Conservation (phyloP, 2,113 vertebrate genomes). For the Natator depressus region DNA sequence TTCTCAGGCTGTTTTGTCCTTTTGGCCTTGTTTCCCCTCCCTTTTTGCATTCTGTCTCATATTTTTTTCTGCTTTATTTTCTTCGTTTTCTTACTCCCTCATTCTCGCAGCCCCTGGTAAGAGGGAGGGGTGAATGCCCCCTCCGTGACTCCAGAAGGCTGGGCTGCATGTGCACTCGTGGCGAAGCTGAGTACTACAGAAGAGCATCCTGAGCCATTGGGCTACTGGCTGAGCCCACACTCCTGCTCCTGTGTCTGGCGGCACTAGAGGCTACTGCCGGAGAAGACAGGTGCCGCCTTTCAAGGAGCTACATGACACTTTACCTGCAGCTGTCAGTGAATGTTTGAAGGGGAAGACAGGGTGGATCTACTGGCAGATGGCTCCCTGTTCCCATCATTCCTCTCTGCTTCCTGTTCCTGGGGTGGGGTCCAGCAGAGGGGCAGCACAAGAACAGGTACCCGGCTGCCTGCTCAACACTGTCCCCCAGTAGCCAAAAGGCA, state of each 20-base stretch:
- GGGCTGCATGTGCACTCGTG: neutral
- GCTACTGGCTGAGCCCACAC: neutral
- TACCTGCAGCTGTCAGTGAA: neutral
- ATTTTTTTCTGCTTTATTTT: no score
- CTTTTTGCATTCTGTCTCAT: no score
- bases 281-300: neutral
- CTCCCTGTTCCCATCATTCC: neutral
- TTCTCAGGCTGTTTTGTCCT: no score
- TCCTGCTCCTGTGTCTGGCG: slow-evolving; percentile 27
- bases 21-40: no score
- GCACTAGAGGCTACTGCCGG: neutral
- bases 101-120: no score
- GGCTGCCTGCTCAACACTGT: neutral
- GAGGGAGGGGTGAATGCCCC: neutral
- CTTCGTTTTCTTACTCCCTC: no score
- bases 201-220: neutral
- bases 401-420: neutral
- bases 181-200: neutral
- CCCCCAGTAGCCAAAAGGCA: neutral
- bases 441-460: neutral
- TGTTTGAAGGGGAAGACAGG: neutral
- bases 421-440: neutral
- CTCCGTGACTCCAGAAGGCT: rapidly evolving
- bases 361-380: neutral
- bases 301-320: neutral